phyloP scores from a whole-genome alignment of 1,140 invertebrate genomes.

The Asbolus verrucosus region DNA sequence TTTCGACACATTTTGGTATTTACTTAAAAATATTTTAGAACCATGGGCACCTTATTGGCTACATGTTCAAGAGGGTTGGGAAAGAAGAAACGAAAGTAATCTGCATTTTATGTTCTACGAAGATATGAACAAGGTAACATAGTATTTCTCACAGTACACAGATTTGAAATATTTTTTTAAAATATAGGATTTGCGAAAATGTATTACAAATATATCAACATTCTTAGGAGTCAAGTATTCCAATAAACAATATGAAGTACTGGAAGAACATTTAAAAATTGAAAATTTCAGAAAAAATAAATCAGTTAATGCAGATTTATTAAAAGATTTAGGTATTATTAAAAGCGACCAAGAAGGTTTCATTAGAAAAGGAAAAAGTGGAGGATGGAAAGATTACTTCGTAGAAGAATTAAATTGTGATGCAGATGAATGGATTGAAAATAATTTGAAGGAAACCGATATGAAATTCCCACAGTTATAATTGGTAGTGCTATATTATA shows the following conservation, averaged over 20 bases:
- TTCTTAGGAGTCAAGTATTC: slow-evolving; percentile 73
- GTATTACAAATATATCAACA: slow-evolving; percentile 69
- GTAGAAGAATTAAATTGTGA: slow-evolving; percentile 69
- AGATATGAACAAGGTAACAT: slow-evolving; percentile 70
- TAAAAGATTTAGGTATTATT: slow-evolving; percentile 71
- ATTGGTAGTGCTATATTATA: too few relatives aligned
- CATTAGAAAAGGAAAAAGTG: slow-evolving; percentile 73
- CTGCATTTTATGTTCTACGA: slow-evolving; percentile 85
- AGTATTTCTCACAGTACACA: neutral
- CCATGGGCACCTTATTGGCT: slow-evolving; percentile 81
- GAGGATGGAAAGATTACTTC: slow-evolving; percentile 75
- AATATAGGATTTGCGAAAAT: slow-evolving; percentile 68
- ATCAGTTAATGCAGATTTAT: slow-evolving; percentile 74
- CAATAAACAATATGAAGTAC: slow-evolving; percentile 67
- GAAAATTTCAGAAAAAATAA: slow-evolving; percentile 80
- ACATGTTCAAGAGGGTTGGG: slow-evolving; percentile 82
- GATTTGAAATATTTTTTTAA: slow-evolving; percentile 39
- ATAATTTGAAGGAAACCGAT: slow-evolving; percentile 70
- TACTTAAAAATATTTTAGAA: slow-evolving; percentile 67
- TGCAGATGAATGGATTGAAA: slow-evolving; percentile 74
- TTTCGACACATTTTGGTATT: neutral
- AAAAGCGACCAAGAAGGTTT: slow-evolving; percentile 68
- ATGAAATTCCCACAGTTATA: neutral
- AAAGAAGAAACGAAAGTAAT: slow-evolving; percentile 73
- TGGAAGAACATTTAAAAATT: slow-evolving; percentile 77